Percentiles rank a stretch among this genome's conserved stretches.
Conservation (phyloP, 2,888 invertebrate species). For the Gnatocerus cornutus region DNA sequence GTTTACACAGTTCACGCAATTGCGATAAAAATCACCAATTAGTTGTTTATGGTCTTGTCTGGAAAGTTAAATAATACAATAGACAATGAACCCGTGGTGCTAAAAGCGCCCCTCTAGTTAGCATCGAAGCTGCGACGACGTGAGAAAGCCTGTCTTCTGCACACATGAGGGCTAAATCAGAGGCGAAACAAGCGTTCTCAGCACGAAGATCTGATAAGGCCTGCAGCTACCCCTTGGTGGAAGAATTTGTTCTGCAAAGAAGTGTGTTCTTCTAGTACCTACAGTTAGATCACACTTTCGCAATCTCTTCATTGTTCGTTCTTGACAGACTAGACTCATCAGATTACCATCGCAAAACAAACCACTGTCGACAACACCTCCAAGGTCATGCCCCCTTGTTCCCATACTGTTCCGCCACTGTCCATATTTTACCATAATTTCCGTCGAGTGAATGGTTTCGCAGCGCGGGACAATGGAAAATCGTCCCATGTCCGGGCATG, state of each 20-base stretch:
- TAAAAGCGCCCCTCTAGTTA: slow-evolving; percentile 27
- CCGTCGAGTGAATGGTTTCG: slow-evolving; percentile 21
- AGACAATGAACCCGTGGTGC: slow-evolving; percentile 38
- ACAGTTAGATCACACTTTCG: no score
- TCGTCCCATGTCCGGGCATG: slow-evolving; percentile 35
- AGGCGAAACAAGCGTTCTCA: slow-evolving; percentile 35
- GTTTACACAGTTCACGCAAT: slow-evolving; percentile 69
- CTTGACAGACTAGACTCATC: slow-evolving; percentile 11
- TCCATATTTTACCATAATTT: slow-evolving; percentile 29
- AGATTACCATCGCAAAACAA: slow-evolving; percentile 4
- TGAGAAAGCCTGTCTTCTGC: slow-evolving; percentile 30
- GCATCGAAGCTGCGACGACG: slow-evolving; percentile 24
- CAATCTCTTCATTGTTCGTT: no score
- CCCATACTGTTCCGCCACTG: slow-evolving; percentile 31
- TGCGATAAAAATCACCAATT: slow-evolving; percentile 69
- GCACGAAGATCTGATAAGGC: slow-evolving; percentile 44
- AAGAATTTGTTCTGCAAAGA: not conserved
- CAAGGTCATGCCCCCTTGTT: slow-evolving; percentile 26
- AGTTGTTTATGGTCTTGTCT: slow-evolving; percentile 67
- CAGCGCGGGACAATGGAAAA: slow-evolving; percentile 33
- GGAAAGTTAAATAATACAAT: slow-evolving; percentile 49
- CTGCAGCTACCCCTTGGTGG: not conserved
- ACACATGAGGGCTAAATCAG: slow-evolving; percentile 41
- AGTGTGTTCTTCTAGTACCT: no score
- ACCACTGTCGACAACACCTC: slow-evolving; percentile 12